Evolutionary conservation across 2,113 vertebrate genomes (phyloP), one percentile per base, ranked within the genome.

Genomic region (Hylia prasina): DNA sequence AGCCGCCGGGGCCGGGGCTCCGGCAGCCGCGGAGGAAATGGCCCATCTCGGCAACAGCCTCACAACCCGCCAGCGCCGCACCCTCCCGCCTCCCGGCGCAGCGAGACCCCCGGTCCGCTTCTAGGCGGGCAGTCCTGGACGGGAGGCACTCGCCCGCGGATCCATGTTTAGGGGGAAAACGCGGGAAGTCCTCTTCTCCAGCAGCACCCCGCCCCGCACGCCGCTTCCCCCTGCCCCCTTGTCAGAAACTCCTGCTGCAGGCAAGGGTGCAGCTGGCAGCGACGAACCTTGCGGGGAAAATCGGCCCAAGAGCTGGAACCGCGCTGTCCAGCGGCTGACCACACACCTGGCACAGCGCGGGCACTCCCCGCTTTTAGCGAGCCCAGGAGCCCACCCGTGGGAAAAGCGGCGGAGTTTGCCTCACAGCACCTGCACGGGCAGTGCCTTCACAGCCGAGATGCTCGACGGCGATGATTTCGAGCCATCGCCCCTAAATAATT

Each of bases 1-100:
- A 99, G 98, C 97, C 90, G 93, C 94, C 33, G 95, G 94, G 84
- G 76, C 69, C 71, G 91, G 94, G 96, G 97, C 96, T 98, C 95
- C 96, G 96, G 95, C 92, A 61, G 87, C 88, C 96, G 22, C 33
- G 93, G 92, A 93, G 97, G 97, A 97, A 97, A 97, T 94, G 90
- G 92, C 69, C 92, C 96, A 84, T 94, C 96, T 89, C 89, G 79
- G 93, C 95, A 94, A 86, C 93, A 72, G 95, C 87, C 90, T 51
- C 84, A 60, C 30, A 93, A 81, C 91, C 61, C 17, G 77, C 39
- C 78, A 35, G 80, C 9, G 35, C 45, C 11, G 45, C 71, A 39
- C 80, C 45, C 61, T 82, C 68, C 47, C 35, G 44, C 73, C 89
- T 81, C 73, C 39, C 25, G 35, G 60, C 60, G n/a, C 78, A 8